Base-by-base conservation (phyloP, 2,113 vertebrate species). In the Fulica atra region DNA sequence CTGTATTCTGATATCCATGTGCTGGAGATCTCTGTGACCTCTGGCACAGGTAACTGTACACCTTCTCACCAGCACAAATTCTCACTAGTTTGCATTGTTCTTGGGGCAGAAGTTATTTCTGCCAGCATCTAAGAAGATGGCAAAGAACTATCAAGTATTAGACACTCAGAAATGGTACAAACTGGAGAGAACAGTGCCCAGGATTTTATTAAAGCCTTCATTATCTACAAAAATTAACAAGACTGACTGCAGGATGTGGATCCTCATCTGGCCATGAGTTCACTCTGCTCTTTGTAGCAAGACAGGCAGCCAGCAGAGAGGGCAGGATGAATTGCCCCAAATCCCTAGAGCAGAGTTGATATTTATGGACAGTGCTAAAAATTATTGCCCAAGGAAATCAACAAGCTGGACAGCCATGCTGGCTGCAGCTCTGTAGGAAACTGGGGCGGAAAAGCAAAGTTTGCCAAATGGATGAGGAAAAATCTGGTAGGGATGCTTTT, bases 321-420 rank as follows among this genome's bases (percentile, higher is more conserved):
- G 26, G 35, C 36, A 82, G 46, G 76, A 59, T 40, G 17, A 93
- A 56, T 65, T 80, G n/a, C 18, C 51, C 64, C 42, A 77, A 28
- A 66, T 82, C 87, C 92, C 74, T 59, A 90, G 92, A 70, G 92
- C 71, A 74, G 64, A 42, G 46, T 16, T 78, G 74, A 60, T 96
- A 93, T 96, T 96, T 96, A 88, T 0, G 3, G 63, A 50, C 31
- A 63, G 42, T 26, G 59, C 63, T 94, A 80, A 96, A 92, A 94
- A 88, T 80, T 80, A 77, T 89, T 85, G 92, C 59, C 89, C 66
- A 77, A 93, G 92, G 93, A 95, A 93, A 93, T 80, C 81, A 66
- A 80, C 78, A 96, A 77, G 70, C 56, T 91, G 89, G n/a, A 66
- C 91, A 89, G 25, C 20, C 5, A 4, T 18, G 15, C 63, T 94